Conservation (phyloP, 2,888 invertebrate species). For the Trilocha varians region DNA sequence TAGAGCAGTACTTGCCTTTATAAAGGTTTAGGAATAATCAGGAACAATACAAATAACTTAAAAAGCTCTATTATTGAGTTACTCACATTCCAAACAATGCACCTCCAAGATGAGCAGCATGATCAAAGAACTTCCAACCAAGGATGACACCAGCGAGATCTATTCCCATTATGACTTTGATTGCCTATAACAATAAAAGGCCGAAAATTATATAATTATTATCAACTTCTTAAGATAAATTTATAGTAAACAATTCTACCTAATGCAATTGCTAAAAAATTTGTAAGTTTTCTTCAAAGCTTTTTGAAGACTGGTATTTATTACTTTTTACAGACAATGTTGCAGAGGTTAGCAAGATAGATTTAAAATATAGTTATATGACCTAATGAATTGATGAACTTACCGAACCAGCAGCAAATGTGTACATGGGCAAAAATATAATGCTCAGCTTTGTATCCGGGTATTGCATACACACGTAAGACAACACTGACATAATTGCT, state of each 20-base stretch:
- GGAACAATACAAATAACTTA: not conserved
- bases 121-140: constrained; percentile 95
- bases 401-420: constrained; percentile 90
- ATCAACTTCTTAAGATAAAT: no score
- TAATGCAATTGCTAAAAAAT: no score
- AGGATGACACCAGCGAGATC: constrained; percentile 88
- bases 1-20: not conserved
- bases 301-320: no score
- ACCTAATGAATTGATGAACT: constrained; percentile 53
- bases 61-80: not conserved
- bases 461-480: constrained; percentile 88
- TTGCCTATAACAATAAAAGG: constrained; percentile 84
- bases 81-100: constrained; percentile 92
- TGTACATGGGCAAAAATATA: constrained; percentile 90
- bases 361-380: no score
- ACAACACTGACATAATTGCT: constrained; percentile 92
- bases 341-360: no score
- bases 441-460: constrained; percentile 92
- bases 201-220: no score
- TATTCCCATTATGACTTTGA: constrained; percentile 88
- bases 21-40: not conserved
- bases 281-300: no score
- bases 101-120: constrained; percentile 98
- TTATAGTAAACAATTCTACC: no score
- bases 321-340: no score